Evolutionary conservation across 2,113 vertebrate species (phyloP).

Genomic region (Scalopus aquaticus): DNA sequence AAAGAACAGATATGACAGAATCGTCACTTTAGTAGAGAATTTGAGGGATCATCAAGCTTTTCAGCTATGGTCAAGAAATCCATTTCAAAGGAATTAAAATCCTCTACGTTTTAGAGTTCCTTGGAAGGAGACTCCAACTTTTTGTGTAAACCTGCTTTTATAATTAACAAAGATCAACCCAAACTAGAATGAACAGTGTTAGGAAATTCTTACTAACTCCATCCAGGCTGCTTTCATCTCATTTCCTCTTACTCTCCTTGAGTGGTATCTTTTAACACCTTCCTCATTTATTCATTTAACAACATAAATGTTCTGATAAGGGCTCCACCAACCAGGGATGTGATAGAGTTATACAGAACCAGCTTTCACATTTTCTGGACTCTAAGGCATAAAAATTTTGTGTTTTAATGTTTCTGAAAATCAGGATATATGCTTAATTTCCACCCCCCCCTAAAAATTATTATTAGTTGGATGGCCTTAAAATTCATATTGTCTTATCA

Average conservation of each 20-base stretch:
- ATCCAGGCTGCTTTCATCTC: background rate
- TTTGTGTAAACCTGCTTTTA: background rate
- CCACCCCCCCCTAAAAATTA: background rate
- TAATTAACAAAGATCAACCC: background rate
- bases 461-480: background rate
- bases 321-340: background rate
- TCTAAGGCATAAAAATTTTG: background rate
- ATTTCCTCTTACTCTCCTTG: background rate
- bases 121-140: background rate
- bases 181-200: background rate
- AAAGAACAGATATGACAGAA: background rate
- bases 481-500: background rate
- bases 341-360: background rate
- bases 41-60: background rate
- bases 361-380: background rate
- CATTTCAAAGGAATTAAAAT: slow-evolving; percentile 36
- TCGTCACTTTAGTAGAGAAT: background rate
- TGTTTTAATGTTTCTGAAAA: background rate
- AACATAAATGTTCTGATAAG: background rate
- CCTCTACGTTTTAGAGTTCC: background rate
- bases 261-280: background rate
- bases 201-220: slow-evolving; percentile 12
- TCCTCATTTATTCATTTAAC: background rate
- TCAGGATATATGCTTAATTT: background rate
- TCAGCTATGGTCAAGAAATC: background rate